A percentile compares a stretch with the other conserved stretches of the same genome.
Conservation (phyloP, 2,888 invertebrate genomes). For the Cremastobaeus sp. region DNA sequence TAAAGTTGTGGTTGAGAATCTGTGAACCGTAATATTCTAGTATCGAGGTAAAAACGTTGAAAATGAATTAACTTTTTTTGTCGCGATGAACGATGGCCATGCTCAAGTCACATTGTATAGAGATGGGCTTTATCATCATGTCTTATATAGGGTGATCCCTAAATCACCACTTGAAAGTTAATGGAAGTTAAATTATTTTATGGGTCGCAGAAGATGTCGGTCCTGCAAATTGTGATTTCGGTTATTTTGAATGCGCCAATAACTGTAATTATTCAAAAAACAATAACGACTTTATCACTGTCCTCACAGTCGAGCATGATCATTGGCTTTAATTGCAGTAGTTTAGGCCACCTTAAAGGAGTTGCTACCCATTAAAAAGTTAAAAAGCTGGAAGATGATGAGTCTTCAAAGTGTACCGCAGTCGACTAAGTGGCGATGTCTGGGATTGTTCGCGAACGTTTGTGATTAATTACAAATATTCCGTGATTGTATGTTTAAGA, state of each 20-base stretch:
- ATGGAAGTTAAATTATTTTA: neutral
- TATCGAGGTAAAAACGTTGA: constrained; percentile 73
- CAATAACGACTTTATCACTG: too few species aligned
- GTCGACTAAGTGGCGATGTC: neutral
- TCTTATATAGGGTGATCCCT: constrained; percentile 32
- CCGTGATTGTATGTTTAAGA: constrained; percentile 42
- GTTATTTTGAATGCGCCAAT: too few species aligned
- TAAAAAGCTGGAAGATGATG: too few species aligned
- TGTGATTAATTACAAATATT: constrained; percentile 46
- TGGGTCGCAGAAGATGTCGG: too few species aligned
- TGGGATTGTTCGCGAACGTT: constrained; percentile 25
- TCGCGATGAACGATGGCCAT: constrained; percentile 60
- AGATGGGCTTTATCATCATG: constrained; percentile 63
- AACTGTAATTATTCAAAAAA: too few species aligned
- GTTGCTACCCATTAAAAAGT: too few species aligned
- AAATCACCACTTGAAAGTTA: constrained; percentile 12
- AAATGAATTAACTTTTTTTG: constrained; percentile 77
- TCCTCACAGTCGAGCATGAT: too few species aligned
- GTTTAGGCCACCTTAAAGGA: too few species aligned
- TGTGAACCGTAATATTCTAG: constrained; percentile 68
- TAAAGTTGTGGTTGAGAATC: constrained; percentile 63
- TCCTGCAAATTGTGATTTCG: too few species aligned
- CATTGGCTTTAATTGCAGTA: too few species aligned
- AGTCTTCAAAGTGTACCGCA: too few species aligned
- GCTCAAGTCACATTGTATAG: constrained; percentile 68